Evolutionary conservation across 2,888 invertebrate species (phyloP).

Genomic region (Drosophila antonietae): DNA sequence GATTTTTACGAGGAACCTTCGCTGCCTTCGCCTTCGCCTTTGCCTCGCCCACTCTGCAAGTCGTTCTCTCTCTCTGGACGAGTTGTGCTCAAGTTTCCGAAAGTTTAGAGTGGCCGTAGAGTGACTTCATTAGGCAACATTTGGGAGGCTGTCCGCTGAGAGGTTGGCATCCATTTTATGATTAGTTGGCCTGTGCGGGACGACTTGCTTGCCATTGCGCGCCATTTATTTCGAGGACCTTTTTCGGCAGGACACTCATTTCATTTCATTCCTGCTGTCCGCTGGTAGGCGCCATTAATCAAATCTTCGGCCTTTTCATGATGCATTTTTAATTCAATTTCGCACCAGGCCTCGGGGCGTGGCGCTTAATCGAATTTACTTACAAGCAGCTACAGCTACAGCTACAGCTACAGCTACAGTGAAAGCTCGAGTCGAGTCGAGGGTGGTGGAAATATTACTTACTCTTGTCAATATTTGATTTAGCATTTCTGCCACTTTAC

Average conservation of each 20-base stretch:
- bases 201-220: conserved; percentile 16
- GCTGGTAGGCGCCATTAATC: conserved; percentile 66
- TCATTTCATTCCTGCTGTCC: conserved; percentile 33
- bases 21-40: background rate
- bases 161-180: conserved; percentile 54
- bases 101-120: conserved; percentile 29
- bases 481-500: conserved; percentile 71
- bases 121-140: conserved; percentile 47
- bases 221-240: conserved; percentile 70
- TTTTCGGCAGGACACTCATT: conserved; percentile 49
- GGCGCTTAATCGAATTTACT: conserved; percentile 71
- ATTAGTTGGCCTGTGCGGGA: conserved; percentile 55
- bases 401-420: background rate
- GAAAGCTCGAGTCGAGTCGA: conserved; percentile 1
- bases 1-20: conserved; percentile 67
- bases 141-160: conserved; percentile 15
- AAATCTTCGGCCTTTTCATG: conserved; percentile 73
- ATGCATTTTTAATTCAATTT: conserved; percentile 79
- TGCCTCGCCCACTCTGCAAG: background rate
- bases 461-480: conserved; percentile 77
- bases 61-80: background rate
- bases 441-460: conserved; percentile 59
- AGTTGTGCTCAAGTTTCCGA: conserved; percentile 27
- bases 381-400: background rate
- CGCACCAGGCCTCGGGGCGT: conserved; percentile 60